Percentiles rank a stretch among this genome's conserved stretches.
Evolutionary conservation across 2,113 vertebrate genomes (phyloP).

Genomic region (Neolamprologus toae): DNA sequence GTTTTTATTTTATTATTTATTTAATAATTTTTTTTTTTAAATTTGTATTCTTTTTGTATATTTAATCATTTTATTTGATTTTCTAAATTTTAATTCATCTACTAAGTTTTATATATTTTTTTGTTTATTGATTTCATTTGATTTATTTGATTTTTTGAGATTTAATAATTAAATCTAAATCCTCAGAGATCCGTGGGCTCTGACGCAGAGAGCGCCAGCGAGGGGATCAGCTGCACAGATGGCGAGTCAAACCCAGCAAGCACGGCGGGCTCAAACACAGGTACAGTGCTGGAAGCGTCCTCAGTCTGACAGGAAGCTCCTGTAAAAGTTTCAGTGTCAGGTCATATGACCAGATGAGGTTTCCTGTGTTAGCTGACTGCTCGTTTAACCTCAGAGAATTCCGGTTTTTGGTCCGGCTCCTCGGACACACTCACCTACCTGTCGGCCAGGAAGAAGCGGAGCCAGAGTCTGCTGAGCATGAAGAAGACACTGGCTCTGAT

Average conservation of each 20-base stretch:
- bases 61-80: background rate
- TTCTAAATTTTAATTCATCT: background rate
- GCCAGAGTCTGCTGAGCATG: conserved; percentile 20
- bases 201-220: background rate
- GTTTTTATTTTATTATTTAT: background rate
- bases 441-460: background rate
- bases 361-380: background rate
- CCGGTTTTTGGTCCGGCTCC: background rate
- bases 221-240: background rate
- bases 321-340: background rate
- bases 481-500: conserved; percentile 47
- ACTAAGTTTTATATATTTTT: background rate
- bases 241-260: background rate
- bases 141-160: background rate
- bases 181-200: background rate
- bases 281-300: background rate
- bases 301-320: background rate
- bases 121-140: background rate
- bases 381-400: background rate
- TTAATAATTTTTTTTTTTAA: background rate
- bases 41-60: background rate
- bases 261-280: background rate
- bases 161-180: background rate
- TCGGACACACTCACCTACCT: background rate
- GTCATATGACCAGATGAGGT: background rate